Base-by-base conservation (phyloP, 2,888 invertebrate species). In the Amphipyra berbera region DNA sequence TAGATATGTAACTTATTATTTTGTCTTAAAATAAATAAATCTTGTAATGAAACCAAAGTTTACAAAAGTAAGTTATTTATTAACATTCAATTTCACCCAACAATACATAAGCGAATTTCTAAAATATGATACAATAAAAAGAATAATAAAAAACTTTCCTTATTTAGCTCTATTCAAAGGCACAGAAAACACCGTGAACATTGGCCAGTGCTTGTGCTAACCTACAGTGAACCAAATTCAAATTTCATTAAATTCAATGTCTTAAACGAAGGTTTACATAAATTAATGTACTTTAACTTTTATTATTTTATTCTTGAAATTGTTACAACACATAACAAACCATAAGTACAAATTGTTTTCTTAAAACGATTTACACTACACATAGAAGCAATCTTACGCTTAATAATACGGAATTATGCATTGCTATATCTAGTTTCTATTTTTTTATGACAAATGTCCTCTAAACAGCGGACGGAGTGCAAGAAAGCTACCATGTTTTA, bases 91-190 rank as follows among this genome's bases (percentile, higher is more conserved):
- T 61, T 64, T 63, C 52, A 74, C 64, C 65, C 57, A 70, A 21
- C 21, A 2, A 46, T 59, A 63, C 58, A 37, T 21, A 72, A 67
- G 61, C 72, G 55, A 62, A 41, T 33, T 49, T 65, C 53, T 47
- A 58, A 67, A 57, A 71, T 37, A 65, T 30, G n/a, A 30, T 46
- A 66, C 42, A 58, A 42, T 48, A 35, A 58, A 73, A 44, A 8
- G n/a, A 42, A 12, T 13, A 46, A 61, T 30, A 58, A 61, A 60
- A 55, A 68, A 44, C 13, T n/a, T 75, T 38, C 61, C 50, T 67
- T 73, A 73, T 52, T 55, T 52, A 61, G 58, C 68, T 73, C 56
- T 56, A 61, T 66, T 69, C 37, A 63, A 76, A 76, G 77, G 77
- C 77, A 76, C 73, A 66, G 40, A 46, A 40, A 70, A 68, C 63